phyloP scores from a whole-genome alignment of 2,797 vertebrate genomes.

The Anniella stebbinsi region DNA sequence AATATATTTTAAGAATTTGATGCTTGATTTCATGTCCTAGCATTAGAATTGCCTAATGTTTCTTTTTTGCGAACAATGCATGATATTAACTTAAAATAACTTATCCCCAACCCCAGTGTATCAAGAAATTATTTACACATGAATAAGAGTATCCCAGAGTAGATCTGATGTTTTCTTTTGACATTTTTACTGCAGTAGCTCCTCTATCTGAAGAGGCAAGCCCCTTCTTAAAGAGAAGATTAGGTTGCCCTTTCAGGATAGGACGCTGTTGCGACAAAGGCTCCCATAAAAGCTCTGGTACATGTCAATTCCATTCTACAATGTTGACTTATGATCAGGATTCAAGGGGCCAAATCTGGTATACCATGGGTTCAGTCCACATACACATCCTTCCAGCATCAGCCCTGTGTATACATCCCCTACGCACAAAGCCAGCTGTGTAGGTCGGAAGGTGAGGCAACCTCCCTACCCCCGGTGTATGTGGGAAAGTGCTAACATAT shows the following conservation, averaged over 20 bases:
- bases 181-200: background rate
- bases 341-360: background rate
- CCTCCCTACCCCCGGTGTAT: no score
- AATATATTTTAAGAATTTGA: conserved; percentile 45
- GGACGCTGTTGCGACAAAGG: background rate
- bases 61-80: conserved; percentile 44
- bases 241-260: background rate
- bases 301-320: background rate
- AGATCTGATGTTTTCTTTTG: background rate
- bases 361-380: background rate
- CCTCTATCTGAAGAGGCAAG: background rate
- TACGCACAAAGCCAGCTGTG: background rate
- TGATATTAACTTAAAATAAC: conserved; percentile 57
- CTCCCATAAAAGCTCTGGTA: background rate
- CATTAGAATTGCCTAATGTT: conserved; percentile 44
- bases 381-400: no score
- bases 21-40: conserved; percentile 32
- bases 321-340: background rate
- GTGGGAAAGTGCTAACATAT: no score
- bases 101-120: background rate
- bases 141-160: background rate
- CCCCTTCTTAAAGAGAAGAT: background rate
- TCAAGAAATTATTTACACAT: background rate
- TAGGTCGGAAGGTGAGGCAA: background rate
- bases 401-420: background rate